Evolutionary conservation across 2,113 vertebrate genomes (phyloP).

Genomic region (Platysternon megacephalum): DNA sequence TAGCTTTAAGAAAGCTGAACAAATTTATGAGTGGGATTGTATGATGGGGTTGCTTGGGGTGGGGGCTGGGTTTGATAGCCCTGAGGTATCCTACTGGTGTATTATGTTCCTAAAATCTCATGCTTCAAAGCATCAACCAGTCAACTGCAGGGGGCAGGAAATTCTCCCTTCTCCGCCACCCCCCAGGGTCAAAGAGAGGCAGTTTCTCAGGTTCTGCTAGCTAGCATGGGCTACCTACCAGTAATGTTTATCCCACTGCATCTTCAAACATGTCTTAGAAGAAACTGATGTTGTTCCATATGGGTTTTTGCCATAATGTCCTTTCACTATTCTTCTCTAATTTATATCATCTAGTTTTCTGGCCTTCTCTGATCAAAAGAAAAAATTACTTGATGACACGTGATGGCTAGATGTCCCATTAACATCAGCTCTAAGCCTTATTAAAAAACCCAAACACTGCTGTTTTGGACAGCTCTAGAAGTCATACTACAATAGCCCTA

Average conservation of each 20-base stretch:
- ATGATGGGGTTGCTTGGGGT: no score
- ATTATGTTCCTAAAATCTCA: no score
- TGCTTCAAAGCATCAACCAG: no score
- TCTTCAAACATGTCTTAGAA: slow-evolving; percentile 1
- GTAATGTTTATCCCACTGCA: neutral
- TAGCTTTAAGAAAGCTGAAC: no score
- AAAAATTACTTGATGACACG: neutral
- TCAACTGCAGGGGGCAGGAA: neutral
- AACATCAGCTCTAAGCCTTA: neutral
- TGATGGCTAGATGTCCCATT: neutral
- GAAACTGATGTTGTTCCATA: slow-evolving; percentile 17
- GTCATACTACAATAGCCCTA: neutral
- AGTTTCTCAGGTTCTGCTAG: neutral
- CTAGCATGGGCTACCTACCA: neutral
- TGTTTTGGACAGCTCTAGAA: neutral
- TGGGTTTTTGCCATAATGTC: neutral
- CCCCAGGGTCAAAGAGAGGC: neutral
- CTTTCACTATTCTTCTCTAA: neutral
- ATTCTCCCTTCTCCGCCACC: neutral
- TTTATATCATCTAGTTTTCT: neutral
- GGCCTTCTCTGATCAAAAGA: neutral
- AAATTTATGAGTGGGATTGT: no score
- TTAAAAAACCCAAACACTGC: neutral
- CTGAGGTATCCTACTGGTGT: no score
- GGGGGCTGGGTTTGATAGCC: no score